Percentiles rank a stretch among this genome's conserved stretches.
These are phyloP conservation scores for Eretmocerus hayati DNA, from an alignment of 2,888 invertebrate species.

Conservation along the genomic window DNA sequence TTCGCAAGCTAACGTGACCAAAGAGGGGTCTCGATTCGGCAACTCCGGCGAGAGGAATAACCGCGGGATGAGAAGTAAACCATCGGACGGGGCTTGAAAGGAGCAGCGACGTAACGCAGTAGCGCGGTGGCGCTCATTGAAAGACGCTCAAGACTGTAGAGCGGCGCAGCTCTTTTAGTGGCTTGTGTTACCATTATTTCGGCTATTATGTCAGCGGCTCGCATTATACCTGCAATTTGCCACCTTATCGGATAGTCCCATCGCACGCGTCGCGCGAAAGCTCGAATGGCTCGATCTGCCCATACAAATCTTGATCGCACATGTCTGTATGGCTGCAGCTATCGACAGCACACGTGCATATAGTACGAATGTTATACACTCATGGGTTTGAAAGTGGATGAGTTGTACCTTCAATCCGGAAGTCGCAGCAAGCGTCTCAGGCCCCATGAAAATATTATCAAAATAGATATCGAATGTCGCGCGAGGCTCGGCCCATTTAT, in stretches of 20 bases:
- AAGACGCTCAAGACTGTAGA: slow-evolving; percentile 19
- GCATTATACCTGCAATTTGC: slow-evolving; percentile 44
- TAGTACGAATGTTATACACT: no score
- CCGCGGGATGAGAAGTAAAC: slow-evolving; percentile 14
- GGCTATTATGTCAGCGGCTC: slow-evolving; percentile 29
- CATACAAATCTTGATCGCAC: no score
- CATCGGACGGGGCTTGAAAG: slow-evolving; percentile 31
- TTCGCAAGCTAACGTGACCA: no score
- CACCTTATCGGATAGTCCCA: slow-evolving; percentile 37
- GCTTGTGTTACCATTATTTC: slow-evolving; percentile 41
- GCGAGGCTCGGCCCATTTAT: background rate
- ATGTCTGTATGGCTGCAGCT: no score
- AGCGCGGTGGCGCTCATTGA: no score
- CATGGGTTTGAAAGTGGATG: no score
- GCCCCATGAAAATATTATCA: slow-evolving; percentile 15
- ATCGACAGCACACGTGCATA: no score
- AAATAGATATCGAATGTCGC: slow-evolving; percentile 16
- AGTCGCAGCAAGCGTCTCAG: background rate
- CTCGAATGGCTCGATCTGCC: no score
- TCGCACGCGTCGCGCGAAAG: slow-evolving; percentile 23
- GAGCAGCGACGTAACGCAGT: slow-evolving; percentile 36
- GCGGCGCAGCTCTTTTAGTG: slow-evolving; percentile 23
- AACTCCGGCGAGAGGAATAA: slow-evolving; percentile 2
- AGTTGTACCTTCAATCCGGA: background rate
- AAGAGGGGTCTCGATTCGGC: no score